A percentile compares a stretch with the other conserved stretches of the same genome.
These are phyloP conservation scores for Sceloporus tristichus DNA, from an alignment of 2,113 vertebrate genomes.

Conservation along the genomic window DNA sequence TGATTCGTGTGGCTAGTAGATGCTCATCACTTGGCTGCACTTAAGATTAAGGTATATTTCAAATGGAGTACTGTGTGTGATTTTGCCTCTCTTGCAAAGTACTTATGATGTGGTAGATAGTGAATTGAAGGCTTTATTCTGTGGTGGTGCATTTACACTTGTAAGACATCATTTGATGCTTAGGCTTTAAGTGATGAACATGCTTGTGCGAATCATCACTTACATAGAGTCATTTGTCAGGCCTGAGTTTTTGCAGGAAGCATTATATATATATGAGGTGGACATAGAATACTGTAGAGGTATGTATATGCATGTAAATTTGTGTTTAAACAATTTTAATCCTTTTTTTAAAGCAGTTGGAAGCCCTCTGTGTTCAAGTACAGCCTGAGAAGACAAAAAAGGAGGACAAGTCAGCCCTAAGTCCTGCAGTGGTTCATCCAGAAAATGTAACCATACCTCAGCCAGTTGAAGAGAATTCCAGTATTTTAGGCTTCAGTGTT, in stretches of 20 bases:
- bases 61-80: too few species aligned
- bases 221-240: neutral
- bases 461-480: constrained; percentile 62
- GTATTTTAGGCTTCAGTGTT: constrained; percentile 72
- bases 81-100: too few species aligned
- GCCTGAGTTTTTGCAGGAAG: neutral
- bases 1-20: too few species aligned
- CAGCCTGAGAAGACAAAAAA: constrained; percentile 80
- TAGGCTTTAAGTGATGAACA: neutral
- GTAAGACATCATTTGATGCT: neutral
- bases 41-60: too few species aligned
- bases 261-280: neutral
- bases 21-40: too few species aligned
- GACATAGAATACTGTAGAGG: too few species aligned
- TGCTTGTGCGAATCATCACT: neutral
- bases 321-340: neutral
- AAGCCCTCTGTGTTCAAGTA: constrained; percentile 88
- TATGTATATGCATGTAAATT: neutral
- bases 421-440: constrained; percentile 71
- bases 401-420: constrained; percentile 65
- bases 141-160: too few species aligned
- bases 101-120: too few species aligned
- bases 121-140: too few species aligned
- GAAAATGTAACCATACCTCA: constrained; percentile 69
- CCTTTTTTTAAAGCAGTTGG: constrained; percentile 78